A percentile compares a stretch with the other conserved stretches of the same genome.
Evolutionary conservation across 1,140 invertebrate genomes (phyloP).

Genomic region (Coenobita brevimanus): DNA sequence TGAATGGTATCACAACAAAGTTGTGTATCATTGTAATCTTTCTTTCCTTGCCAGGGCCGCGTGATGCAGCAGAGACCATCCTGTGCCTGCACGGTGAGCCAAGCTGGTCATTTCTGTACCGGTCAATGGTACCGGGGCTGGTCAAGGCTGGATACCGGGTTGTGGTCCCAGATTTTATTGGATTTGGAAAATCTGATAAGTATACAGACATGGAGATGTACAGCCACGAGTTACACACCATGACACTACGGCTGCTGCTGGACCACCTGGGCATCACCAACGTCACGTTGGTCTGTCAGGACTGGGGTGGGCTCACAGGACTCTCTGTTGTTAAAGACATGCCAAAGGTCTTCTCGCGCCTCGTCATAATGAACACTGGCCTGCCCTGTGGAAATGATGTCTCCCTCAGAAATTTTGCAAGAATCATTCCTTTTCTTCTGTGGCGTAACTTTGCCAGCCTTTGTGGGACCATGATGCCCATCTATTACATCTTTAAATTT

Average conservation of each 20-base stretch:
- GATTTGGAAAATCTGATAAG: slow-evolving; percentile 70
- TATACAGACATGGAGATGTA: slow-evolving; percentile 56
- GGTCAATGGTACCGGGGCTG: slow-evolving; percentile 55
- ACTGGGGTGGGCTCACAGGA: slow-evolving; percentile 65
- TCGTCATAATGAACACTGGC: slow-evolving; percentile 68
- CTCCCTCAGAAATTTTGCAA: neutral
- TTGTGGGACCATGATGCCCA: slow-evolving; percentile 33
- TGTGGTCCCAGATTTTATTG: slow-evolving; percentile 67
- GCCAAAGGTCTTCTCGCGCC: slow-evolving; percentile 50
- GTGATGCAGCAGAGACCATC: slow-evolving; percentile 52
- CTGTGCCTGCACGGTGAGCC: slow-evolving; percentile 67
- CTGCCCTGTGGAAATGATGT: slow-evolving; percentile 43
- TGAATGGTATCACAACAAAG: too few relatives aligned
- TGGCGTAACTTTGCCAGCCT: slow-evolving; percentile 45
- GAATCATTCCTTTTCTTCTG: slow-evolving; percentile 47
- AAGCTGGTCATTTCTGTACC: slow-evolving; percentile 67
- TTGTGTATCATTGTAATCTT: neutral
- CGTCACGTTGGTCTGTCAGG: slow-evolving; percentile 63
- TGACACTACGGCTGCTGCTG: slow-evolving; percentile 50
- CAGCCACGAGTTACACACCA: slow-evolving; percentile 50
- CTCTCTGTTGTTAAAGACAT: slow-evolving; percentile 48
- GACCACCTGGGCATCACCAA: slow-evolving; percentile 44
- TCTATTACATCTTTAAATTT: slow-evolving; percentile 35
- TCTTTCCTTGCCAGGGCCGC: slow-evolving; percentile 39
- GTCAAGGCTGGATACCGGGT: slow-evolving; percentile 61